Base-by-base conservation (phyloP, 2,888 invertebrate species). In the Cheilosia soror region DNA sequence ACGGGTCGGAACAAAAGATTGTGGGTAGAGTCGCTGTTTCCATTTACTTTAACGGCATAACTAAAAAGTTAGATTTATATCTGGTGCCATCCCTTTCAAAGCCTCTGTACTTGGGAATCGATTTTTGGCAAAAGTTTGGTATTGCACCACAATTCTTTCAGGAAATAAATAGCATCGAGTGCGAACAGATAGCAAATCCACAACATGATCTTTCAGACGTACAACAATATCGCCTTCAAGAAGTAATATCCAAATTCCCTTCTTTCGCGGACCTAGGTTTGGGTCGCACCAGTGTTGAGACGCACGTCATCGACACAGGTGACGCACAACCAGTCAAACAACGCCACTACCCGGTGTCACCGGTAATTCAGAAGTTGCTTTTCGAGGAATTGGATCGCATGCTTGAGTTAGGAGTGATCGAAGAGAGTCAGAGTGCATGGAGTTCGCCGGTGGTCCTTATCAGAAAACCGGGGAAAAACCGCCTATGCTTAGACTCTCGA, bases 401-500 rank as follows among this genome's bases (percentile, higher is more conserved):
- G 47, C 33, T 58, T 13, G 44, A 49, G 4, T 49, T 72, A 27
- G 60, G 47, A 5, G 29, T 71, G 11, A 71, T 60, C 5, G 71
- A 71, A 15, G 71, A 60, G 27, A 71, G 60, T 0, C 76, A 84
- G 5, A 90, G 90, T 44, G 76, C 88, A 0, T 90, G 90, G 90
- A 88, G 88, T 7, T 89, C 88, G 4, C 44, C 44, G n/a, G 44
- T 44, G 4, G 44, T 44, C 1, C 13, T 44, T 13, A 44, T 89
- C 90, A 0, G 88, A 1, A 90, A 89, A 62, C 78, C 86, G 3
- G 88, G 88, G 0, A 88, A 87, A 20, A 88, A 87, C 31, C 55
- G 88, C 0, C 88, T 89, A 9, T 89, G 89, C 47, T 82, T 90
- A 0, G 89, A 89, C 49, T 89, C 87, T n/a, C 37, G 90, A 3